Percentiles rank a stretch among this genome's conserved stretches.
Evolutionary conservation across 2,888 invertebrate species (phyloP).

Genomic region (Xanthia icteritia): DNA sequence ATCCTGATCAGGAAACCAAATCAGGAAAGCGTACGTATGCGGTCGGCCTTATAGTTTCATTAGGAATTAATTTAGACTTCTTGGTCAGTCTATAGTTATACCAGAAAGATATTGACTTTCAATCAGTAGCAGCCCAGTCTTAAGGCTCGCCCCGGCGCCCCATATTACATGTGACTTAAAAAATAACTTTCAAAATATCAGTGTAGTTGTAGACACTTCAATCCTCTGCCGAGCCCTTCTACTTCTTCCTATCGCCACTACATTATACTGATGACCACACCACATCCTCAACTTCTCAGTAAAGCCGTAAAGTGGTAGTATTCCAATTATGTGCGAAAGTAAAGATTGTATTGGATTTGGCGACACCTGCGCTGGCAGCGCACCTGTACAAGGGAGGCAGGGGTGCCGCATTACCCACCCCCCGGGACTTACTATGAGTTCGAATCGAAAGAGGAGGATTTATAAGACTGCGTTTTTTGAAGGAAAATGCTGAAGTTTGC

Average conservation of each 20-base stretch:
- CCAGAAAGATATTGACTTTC: too few species aligned
- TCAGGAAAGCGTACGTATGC: too few species aligned
- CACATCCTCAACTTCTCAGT: background rate
- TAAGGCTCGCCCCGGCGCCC: too few species aligned
- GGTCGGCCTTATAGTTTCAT: too few species aligned
- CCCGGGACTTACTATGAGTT: conserved; percentile 42
- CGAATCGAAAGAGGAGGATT: background rate
- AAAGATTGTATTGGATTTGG: conserved; percentile 71
- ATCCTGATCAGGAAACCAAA: too few species aligned
- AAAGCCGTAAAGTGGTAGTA: conserved; percentile 30
- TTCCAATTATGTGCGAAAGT: conserved; percentile 75
- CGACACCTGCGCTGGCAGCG: conserved; percentile 59
- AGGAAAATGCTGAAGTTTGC: background rate
- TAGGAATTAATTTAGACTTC: too few species aligned
- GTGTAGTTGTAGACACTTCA: too few species aligned
- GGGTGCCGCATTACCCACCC: conserved; percentile 34
- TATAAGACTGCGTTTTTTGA: background rate
- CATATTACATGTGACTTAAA: too few species aligned
- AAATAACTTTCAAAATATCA: too few species aligned
- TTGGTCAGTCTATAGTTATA: too few species aligned
- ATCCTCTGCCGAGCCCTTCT: background rate
- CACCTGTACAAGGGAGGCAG: conserved; percentile 60
- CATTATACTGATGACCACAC: background rate
- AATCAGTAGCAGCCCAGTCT: too few species aligned
- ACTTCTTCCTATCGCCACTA: background rate